Conservation (phyloP, 2,797 vertebrate species). For the Sternarchorhynchus goeldii region DNA sequence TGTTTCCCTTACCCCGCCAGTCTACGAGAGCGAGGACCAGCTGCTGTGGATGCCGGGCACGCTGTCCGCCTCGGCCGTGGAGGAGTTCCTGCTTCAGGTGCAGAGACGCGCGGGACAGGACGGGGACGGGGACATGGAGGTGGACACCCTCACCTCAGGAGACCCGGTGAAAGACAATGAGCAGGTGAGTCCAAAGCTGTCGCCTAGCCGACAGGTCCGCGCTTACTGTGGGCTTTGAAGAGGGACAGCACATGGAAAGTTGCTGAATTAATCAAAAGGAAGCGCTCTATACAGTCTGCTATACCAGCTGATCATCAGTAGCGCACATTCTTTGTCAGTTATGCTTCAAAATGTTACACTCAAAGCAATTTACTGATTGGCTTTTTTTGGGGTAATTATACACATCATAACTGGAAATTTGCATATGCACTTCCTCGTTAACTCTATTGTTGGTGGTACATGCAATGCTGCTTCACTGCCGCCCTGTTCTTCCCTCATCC, state of each 20-base stretch:
- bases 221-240: neutral
- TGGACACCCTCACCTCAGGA: conserved; percentile 63
- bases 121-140: conserved; percentile 60
- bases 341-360: too few relatives aligned
- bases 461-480: neutral
- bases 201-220: neutral
- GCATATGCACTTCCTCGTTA: neutral
- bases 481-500: neutral
- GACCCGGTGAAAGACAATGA: conserved; percentile 86
- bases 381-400: too few relatives aligned
- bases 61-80: conserved; percentile 82
- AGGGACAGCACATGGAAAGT: neutral
- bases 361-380: neutral
- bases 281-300: too few relatives aligned
- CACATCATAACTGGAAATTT: too few relatives aligned
- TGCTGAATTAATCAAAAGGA: neutral
- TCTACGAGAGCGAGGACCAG: conserved; percentile 87
- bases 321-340: too few relatives aligned
- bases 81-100: conserved; percentile 84
- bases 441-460: neutral
- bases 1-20: conserved; percentile 63
- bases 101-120: conserved; percentile 77
- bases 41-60: conserved; percentile 87
- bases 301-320: too few relatives aligned
- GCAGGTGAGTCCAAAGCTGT: conserved; percentile 74